Evolutionary conservation across 2,113 vertebrate species (phyloP).

Genomic region (Triplophysa tibetana): DNA sequence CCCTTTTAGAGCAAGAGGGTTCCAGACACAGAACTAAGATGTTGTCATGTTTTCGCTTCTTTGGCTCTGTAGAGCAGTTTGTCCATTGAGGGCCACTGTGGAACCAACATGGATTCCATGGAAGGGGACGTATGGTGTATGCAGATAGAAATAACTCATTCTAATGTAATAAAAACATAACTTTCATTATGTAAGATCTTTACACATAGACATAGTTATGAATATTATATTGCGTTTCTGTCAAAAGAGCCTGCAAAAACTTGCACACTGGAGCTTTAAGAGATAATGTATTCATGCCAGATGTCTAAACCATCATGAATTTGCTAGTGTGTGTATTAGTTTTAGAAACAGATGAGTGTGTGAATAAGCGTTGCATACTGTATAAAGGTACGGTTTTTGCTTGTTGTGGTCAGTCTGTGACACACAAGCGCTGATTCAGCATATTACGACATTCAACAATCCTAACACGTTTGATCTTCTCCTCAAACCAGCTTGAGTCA

Average conservation of each 20-base stretch:
- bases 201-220: too few relatives aligned
- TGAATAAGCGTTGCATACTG: not conserved
- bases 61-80: too few relatives aligned
- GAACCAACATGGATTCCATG: too few relatives aligned
- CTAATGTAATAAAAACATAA: too few relatives aligned
- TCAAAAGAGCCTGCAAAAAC: not conserved
- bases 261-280: not conserved
- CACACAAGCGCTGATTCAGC: slow-evolving; percentile 16
- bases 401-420: not conserved
- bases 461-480: slow-evolving; percentile 14
- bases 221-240: too few relatives aligned
- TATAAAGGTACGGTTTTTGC: slow-evolving; percentile 2
- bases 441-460: slow-evolving; percentile 12
- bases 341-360: not conserved
- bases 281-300: not conserved
- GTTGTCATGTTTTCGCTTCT: too few relatives aligned
- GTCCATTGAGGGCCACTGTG: too few relatives aligned
- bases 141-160: too few relatives aligned
- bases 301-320: not conserved
- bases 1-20: too few relatives aligned
- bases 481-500: slow-evolving; percentile 12
- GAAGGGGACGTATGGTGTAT: too few relatives aligned
- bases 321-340: not conserved
- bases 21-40: too few relatives aligned
- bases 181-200: too few relatives aligned